phyloP scores from a whole-genome alignment of 2,113 vertebrate species.

The Grammomys surdaster region DNA sequence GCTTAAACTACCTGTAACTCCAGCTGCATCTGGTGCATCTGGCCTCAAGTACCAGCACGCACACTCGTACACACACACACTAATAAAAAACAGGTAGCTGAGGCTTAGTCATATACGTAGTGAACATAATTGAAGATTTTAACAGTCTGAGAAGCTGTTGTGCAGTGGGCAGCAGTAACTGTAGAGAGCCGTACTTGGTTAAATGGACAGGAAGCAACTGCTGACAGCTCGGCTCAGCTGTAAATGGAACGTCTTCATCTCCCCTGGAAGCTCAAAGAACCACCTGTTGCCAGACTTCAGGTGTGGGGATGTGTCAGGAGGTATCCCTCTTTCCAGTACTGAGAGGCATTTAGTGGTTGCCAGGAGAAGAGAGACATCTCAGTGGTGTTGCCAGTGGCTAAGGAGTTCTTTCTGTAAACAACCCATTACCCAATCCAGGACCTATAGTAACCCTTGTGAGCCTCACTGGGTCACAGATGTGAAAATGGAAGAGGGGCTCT shows the following conservation, averaged over 20 bases:
- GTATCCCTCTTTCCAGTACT: background rate
- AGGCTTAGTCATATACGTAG: background rate
- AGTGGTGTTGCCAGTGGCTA: background rate
- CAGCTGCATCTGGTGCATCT: background rate
- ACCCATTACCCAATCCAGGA: no score
- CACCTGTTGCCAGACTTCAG: background rate
- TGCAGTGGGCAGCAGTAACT: background rate
- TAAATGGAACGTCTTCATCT: background rate
- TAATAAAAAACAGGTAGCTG: background rate
- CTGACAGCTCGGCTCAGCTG: background rate
- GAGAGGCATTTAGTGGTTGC: background rate
- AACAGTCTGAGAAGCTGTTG: background rate
- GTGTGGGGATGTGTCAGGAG: background rate
- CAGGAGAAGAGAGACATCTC: background rate
- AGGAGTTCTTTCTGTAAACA: background rate
- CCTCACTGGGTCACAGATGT: background rate
- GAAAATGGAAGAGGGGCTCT: background rate
- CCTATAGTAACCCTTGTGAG: background rate
- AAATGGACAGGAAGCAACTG: no score
- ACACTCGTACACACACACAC: no score
- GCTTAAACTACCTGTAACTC: background rate
- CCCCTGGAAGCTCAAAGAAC: background rate
- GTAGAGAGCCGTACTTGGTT: background rate
- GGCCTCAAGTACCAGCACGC: background rate
- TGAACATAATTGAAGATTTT: conserved; percentile 37